phyloP scores from a whole-genome alignment of 2,797 vertebrate genomes.

The Manis pentadactyla region DNA sequence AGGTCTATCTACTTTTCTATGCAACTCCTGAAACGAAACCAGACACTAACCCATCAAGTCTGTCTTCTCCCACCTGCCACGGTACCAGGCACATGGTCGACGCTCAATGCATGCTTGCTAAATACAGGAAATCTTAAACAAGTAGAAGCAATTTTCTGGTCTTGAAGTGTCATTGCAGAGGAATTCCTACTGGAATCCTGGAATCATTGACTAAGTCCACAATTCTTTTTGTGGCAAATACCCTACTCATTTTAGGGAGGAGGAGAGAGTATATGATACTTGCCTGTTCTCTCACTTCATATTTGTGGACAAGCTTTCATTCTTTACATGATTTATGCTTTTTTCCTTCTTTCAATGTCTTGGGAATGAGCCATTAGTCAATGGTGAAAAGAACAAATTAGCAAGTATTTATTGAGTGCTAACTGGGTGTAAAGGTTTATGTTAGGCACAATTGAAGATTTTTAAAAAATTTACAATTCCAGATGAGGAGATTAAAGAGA shows the following conservation, averaged over 20 bases:
- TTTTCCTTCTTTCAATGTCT: neutral
- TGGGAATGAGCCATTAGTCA: conserved; percentile 54
- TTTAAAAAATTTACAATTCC: neutral
- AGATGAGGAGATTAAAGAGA: conserved; percentile 56
- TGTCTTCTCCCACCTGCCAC: neutral
- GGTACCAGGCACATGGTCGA: neutral
- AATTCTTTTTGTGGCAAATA: neutral
- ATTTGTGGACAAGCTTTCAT: conserved; percentile 50
- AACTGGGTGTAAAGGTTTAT: conserved; percentile 43
- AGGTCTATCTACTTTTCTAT: neutral
- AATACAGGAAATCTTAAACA: neutral
- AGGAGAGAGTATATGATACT: neutral
- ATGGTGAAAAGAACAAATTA: conserved; percentile 68
- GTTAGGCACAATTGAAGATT: conserved; percentile 42
- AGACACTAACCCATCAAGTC: too few species aligned
- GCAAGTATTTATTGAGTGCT: conserved; percentile 66
- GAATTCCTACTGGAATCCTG: neutral
- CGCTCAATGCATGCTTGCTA: neutral
- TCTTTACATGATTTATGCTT: neutral
- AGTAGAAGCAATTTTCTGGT: neutral
- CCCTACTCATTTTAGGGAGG: neutral
- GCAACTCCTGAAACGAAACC: neutral
- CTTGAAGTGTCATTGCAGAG: neutral
- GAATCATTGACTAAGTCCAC: neutral
- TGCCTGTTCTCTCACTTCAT: neutral